Evolutionary conservation across 2,888 invertebrate genomes (phyloP).

Genomic region (Troides aeacus): DNA sequence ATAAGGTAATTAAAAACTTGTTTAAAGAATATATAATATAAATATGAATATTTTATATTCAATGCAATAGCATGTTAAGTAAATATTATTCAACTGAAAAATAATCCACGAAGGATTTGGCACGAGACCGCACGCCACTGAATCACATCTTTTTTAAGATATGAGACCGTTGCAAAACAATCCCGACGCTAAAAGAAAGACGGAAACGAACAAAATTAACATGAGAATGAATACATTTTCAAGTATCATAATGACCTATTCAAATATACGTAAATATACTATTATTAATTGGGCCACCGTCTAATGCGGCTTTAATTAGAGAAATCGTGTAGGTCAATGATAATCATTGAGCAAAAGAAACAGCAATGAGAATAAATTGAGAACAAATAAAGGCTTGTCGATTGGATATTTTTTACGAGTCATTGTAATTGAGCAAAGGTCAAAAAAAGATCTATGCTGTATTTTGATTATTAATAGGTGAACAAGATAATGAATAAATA

Average conservation of each 20-base stretch:
- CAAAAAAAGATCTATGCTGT: neutral
- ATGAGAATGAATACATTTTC: neutral
- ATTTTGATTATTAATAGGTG: neutral
- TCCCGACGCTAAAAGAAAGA: slow-evolving; percentile 5
- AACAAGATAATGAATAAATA: neutral
- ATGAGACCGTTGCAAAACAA: slow-evolving; percentile 16
- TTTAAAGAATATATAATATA: too few relatives aligned
- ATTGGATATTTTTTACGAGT: slow-evolving; percentile 32
- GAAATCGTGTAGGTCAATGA: slow-evolving; percentile 68
- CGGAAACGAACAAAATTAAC: slow-evolving; percentile 4
- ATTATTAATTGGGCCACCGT: neutral
- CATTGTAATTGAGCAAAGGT: slow-evolving; percentile 16
- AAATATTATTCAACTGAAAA: slow-evolving; percentile 4
- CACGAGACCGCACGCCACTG: neutral
- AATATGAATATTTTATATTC: neutral
- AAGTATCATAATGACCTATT: neutral
- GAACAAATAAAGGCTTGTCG: slow-evolving; percentile 46
- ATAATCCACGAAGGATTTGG: slow-evolving; percentile 7
- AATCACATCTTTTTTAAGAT: slow-evolving; percentile 22
- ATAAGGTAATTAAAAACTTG: too few relatives aligned
- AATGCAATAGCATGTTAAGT: neutral
- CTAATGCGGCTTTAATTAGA: slow-evolving; percentile 49
- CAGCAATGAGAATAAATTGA: slow-evolving; percentile 49
- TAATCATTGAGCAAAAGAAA: slow-evolving; percentile 48
- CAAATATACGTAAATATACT: neutral